phyloP scores from a whole-genome alignment of 2,888 invertebrate species.

The Microplitis deprimator region DNA sequence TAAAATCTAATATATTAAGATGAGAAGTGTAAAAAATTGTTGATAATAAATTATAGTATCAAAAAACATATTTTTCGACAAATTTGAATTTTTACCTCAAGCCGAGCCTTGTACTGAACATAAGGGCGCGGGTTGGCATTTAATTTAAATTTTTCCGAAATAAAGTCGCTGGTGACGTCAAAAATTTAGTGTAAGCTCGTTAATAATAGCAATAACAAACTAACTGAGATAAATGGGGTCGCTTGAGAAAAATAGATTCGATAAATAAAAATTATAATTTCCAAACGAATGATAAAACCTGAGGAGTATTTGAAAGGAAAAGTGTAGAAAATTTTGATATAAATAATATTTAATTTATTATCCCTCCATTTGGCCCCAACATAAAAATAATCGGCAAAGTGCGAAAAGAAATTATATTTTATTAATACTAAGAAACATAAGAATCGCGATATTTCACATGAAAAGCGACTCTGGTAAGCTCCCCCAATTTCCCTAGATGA shows the following conservation, averaged over 20 bases:
- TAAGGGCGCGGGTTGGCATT: too few species aligned
- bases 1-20: background rate
- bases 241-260: background rate
- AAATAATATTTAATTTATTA: background rate
- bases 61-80: constrained; percentile 22
- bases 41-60: constrained; percentile 65
- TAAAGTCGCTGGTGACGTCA: too few species aligned
- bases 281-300: too few species aligned
- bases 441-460: constrained; percentile 10
- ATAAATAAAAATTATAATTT: background rate
- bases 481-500: constrained; percentile 29
- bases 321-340: background rate
- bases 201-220: background rate
- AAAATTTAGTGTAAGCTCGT: background rate
- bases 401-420: constrained; percentile 1
- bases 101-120: too few species aligned
- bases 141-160: too few species aligned
- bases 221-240: background rate
- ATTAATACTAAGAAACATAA: constrained; percentile 5
- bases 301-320: background rate
- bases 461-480: background rate
- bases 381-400: background rate
- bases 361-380: background rate
- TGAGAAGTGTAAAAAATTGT: constrained; percentile 52
- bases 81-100: too few species aligned